Evolutionary conservation across 2,113 vertebrate species (phyloP), one percentile per base, ranked within the genome.

Genomic region (Forbesichthys agassizii): DNA sequence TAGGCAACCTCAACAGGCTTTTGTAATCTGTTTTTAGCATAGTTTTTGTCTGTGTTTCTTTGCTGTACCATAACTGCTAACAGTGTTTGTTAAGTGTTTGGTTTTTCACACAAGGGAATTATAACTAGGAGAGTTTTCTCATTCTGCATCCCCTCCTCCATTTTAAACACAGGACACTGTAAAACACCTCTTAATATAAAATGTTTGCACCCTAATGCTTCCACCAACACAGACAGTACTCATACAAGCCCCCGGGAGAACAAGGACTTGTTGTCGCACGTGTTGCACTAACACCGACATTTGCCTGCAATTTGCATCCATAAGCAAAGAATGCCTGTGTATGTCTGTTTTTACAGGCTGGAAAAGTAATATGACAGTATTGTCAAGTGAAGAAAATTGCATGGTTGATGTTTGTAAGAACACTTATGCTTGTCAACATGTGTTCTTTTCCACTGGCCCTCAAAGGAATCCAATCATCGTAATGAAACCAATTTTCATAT

Each of bases 401-500:
- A 70, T 79, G 60, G 33, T 81, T 81, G 77, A 87, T 81, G 78
- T 83, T 82, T 83, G 86, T 85, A 83, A 86, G 78, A 80, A 90
- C 77, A 8, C 80, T 88, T 82, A 63, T 85, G 76, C 83, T 86
- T 86, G 82, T 90, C 83, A 84, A 84, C 86, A 83, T 89, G 78
- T 89, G 49, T 86, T 77, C 87, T 84, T 86, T 83, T 70, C 75
- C 58, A 48, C 71, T 68, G 73, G 77, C 69, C 83, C 82, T 89
- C 79, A 86, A 91, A 91, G 84, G 75, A 83, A 79, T 84, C 80
- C 75, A 84, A 73, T 78, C 71, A 85, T 86, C 83, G 85, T 91
- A 90, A 92, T 92, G 81, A 90, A 90, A 86, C 71, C 85, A 89
- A 89, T 90, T 91, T 91, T 88, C 79, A 81, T 86, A 88, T 91